phyloP scores from a whole-genome alignment of 2,797 vertebrate species.

The Notolepis coatsorum region DNA sequence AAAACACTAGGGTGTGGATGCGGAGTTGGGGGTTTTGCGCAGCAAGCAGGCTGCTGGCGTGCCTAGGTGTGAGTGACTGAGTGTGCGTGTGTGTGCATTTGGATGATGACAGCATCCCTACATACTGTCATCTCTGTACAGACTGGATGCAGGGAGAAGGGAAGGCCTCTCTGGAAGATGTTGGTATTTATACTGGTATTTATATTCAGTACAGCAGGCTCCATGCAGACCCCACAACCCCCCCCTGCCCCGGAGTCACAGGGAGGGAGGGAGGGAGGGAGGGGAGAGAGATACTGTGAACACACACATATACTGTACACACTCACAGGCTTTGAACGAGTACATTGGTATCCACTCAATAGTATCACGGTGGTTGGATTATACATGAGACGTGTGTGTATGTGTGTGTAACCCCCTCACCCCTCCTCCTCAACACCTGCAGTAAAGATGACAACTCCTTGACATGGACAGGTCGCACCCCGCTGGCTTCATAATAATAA shows the following conservation, averaged over 20 bases:
- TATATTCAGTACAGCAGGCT: slow-evolving; percentile 53
- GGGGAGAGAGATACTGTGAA: neutral
- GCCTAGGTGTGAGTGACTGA: neutral
- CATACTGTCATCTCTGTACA: slow-evolving; percentile 27
- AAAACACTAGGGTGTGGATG: neutral
- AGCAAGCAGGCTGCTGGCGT: neutral
- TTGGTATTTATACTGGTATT: slow-evolving; percentile 62
- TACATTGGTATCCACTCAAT: slow-evolving; percentile 28
- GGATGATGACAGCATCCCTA: neutral
- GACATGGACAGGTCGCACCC: slow-evolving; percentile 28
- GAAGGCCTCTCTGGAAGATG: slow-evolving; percentile 37
- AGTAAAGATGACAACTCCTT: slow-evolving; percentile 2
- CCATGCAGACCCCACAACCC: slow-evolving; percentile 50
- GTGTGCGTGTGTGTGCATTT: neutral
- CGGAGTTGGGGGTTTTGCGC: neutral
- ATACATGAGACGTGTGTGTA: neutral
- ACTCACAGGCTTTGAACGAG: slow-evolving; percentile 5
- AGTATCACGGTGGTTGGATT: neutral
- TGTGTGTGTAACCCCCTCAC: neutral
- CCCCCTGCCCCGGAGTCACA: slow-evolving; percentile 36
- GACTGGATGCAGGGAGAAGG: no score
- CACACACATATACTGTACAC: slow-evolving; percentile 2
- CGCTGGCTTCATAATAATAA: slow-evolving; percentile 12
- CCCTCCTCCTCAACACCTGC: slow-evolving; percentile 1
- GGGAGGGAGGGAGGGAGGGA: neutral